phyloP scores from a whole-genome alignment of 30 jellyfish, hydroid and myxozoan species.

The Sanderia malayensis region DNA sequence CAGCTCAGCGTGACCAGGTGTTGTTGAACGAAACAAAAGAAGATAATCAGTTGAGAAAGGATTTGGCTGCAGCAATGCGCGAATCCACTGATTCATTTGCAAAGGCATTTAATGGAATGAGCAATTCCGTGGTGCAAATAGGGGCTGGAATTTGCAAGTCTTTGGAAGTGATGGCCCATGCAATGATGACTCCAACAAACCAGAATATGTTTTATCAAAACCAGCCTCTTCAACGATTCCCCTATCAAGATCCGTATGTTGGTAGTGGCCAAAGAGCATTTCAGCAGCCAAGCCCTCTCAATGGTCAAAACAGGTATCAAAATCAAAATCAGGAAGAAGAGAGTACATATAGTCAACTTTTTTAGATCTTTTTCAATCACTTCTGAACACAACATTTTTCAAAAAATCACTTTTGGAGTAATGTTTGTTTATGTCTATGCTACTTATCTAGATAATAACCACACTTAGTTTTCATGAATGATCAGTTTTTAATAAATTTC shows the following conservation, averaged over 20 bases:
- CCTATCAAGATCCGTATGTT: conserved; percentile 14
- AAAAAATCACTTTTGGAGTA: no score
- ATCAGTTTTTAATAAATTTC: background rate
- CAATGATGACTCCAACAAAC: conserved; percentile 35
- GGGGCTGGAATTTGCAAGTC: conserved; percentile 11
- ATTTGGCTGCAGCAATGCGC: conserved; percentile 41
- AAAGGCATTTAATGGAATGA: conserved; percentile 21
- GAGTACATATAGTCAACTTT: no score
- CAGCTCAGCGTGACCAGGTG: conserved; percentile 38
- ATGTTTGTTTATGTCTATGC: no score
- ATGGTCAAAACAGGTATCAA: background rate
- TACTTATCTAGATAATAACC: no score
- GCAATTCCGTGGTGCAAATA: conserved; percentile 14
- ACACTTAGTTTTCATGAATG: background rate
- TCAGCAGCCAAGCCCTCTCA: conserved; percentile 7
- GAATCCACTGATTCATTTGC: conserved; percentile 48
- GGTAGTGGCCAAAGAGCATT: conserved; percentile 1
- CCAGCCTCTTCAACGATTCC: conserved; percentile 6
- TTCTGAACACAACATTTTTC: background rate
- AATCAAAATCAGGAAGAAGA: conserved; percentile 2
- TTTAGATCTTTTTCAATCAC: background rate
- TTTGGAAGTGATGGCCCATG: conserved; percentile 25
- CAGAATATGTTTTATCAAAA: conserved; percentile 48
- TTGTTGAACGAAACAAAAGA: conserved; percentile 42
- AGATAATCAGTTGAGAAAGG: conserved; percentile 38